Percentiles rank a stretch among this genome's conserved stretches.
phyloP scores from a whole-genome alignment of 2,888 invertebrate genomes.

The Plagodis dolabraria region DNA sequence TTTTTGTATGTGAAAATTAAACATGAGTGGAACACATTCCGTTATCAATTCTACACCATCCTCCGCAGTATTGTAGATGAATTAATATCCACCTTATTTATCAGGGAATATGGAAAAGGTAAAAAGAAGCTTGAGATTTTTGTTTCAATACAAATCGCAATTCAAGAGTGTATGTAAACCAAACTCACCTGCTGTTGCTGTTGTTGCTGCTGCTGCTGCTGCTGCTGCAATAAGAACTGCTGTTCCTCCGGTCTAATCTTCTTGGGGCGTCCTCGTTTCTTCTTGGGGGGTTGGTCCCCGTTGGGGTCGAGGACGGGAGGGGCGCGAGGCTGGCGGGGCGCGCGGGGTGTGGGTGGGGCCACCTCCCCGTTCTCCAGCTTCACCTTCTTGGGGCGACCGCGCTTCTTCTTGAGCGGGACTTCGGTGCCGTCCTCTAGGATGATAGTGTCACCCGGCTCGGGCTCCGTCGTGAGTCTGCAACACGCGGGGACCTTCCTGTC shows the following conservation, averaged over 20 bases:
- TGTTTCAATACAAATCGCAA: too few relatives aligned
- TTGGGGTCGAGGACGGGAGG: constrained; percentile 55
- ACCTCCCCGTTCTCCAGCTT: constrained; percentile 88
- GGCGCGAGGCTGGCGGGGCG: constrained; percentile 66
- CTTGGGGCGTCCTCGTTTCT: constrained; percentile 94
- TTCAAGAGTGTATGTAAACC: too few relatives aligned
- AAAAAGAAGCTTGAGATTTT: too few relatives aligned
- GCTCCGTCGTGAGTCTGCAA: constrained; percentile 81
- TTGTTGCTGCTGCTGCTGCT: constrained; percentile 60
- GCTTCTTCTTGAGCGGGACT: constrained; percentile 92
- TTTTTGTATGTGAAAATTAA: too few relatives aligned
- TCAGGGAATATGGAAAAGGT: too few relatives aligned
- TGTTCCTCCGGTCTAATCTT: constrained; percentile 90
- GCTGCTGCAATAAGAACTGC: constrained; percentile 79
- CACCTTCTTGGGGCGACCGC: constrained; percentile 95
- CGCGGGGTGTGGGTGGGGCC: constrained; percentile 83
- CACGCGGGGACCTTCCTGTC: constrained; percentile 34
- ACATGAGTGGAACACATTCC: too few relatives aligned
- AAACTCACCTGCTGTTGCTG: constrained; percentile 58
- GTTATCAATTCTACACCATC: too few relatives aligned
- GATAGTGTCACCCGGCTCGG: constrained; percentile 81
- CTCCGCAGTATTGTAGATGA: too few relatives aligned
- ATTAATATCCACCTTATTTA: too few relatives aligned
- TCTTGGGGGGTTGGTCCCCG: constrained; percentile 88
- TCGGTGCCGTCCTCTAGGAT: constrained; percentile 86